phyloP scores from a whole-genome alignment of 2,113 vertebrate species.

The Festucalex cinctus region DNA sequence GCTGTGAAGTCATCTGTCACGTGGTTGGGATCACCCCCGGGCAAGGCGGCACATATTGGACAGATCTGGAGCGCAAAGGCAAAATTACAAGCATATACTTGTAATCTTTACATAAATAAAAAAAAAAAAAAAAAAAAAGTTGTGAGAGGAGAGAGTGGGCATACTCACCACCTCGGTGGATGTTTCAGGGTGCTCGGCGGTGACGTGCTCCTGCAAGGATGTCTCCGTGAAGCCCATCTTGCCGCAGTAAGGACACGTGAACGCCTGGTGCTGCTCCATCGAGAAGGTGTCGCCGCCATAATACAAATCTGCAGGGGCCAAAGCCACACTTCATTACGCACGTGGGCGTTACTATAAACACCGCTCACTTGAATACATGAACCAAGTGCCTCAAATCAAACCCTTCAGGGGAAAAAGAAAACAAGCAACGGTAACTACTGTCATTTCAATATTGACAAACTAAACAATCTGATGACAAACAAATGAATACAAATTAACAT shows the following conservation, averaged over 20 bases:
- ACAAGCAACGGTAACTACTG: no score
- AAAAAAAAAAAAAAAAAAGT: background rate
- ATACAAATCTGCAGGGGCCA: slow-evolving; percentile 85
- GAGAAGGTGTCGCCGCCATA: slow-evolving; percentile 99
- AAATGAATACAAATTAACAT: no score
- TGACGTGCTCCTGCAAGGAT: slow-evolving; percentile 97
- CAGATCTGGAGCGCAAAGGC: slow-evolving; percentile 83
- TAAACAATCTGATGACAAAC: no score
- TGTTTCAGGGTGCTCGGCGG: slow-evolving; percentile 95
- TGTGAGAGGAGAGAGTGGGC: background rate
- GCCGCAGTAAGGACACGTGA: slow-evolving; percentile 99
- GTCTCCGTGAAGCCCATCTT: slow-evolving; percentile 98
- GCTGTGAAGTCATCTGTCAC: slow-evolving; percentile 99
- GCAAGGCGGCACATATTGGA: slow-evolving; percentile 98
- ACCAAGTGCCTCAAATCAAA: background rate
- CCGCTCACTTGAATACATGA: background rate
- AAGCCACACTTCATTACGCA: background rate
- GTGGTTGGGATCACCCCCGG: slow-evolving; percentile 98
- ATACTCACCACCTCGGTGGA: slow-evolving; percentile 97
- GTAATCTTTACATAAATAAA: background rate
- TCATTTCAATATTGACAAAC: no score
- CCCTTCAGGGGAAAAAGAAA: background rate
- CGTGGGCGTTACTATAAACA: background rate
- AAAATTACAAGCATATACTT: slow-evolving; percentile 21
- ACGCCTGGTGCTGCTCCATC: slow-evolving; percentile 97